Base-by-base conservation (phyloP, 2,113 vertebrate genomes). In the Prochilodus magdalenae region DNA sequence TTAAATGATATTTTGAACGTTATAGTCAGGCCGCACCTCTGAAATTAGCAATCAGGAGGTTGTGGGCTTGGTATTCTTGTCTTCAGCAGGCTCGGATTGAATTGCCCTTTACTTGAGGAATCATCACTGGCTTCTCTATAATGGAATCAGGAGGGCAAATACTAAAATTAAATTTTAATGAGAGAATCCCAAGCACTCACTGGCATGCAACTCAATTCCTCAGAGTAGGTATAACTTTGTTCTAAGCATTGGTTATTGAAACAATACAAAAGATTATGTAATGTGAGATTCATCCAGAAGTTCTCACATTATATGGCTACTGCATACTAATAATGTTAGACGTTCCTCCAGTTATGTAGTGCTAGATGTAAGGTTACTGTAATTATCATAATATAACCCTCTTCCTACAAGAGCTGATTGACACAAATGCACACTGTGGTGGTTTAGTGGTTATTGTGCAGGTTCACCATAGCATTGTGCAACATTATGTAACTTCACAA, bases 11-110 rank as follows among this genome's bases (percentile, higher is more conserved):
- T 67, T 27, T 16, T 65, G n/a, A 60, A 60, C 27, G 4, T 67
- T 36, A 40, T 44, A 67, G 30, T 33, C 15, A 67, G 14, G 65
- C 33, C 22, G 20, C 66, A 44, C 20, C 13, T 40, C 33, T 40
- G 22, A 70, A 70, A 70, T 70, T 40, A 70, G 22, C 44, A 70
- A 40, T 44, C 66, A 70, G 12, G 33, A 70, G 66, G 66, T 44
- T 70, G 13, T 70, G 22, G 12, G 40, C 33, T 70, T 70, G 3
- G n/a, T 70, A 24, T 44, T 10, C 36, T 67, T 40, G 30, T 8
- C 20, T 24, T 44, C 22, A 5, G 2, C 66, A n/a, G 1, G 13
- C n/a, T 44, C 33, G 12, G 0, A 5, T 40, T 70, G 40, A 70
- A 70, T 40, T 70, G 18, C 66, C 40, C 36, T 70, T 70, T 67